Conservation (phyloP, 2,113 vertebrate species). For the human (Homo sapiens) region GRCh38 chr4:95905001-95905500, state of each 20-base stretch:
- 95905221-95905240: conserved; percentile 25
- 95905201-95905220: neutral
- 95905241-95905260: neutral
- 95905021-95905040: neutral
- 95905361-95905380: conserved; percentile 15
- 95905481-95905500: neutral
- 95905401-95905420: neutral
- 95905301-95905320: conserved; percentile 24
- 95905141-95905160: neutral
- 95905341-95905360: neutral
- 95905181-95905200: conserved; percentile 3
- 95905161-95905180: neutral
- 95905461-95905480: neutral
- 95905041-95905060: neutral
- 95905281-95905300: conserved; percentile 1
- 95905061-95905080: neutral
- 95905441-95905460: neutral
- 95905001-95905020: neutral
- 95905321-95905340: conserved; percentile 15
- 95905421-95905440: neutral
- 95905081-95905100: neutral
- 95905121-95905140: neutral
- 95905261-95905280: neutral
- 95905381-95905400: neutral
- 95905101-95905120: neutral